A percentile compares a stretch with the other conserved stretches of the same genome.
Conservation (phyloP, 1,140 invertebrate genomes). For the Episyrphus balteatus region DNA sequence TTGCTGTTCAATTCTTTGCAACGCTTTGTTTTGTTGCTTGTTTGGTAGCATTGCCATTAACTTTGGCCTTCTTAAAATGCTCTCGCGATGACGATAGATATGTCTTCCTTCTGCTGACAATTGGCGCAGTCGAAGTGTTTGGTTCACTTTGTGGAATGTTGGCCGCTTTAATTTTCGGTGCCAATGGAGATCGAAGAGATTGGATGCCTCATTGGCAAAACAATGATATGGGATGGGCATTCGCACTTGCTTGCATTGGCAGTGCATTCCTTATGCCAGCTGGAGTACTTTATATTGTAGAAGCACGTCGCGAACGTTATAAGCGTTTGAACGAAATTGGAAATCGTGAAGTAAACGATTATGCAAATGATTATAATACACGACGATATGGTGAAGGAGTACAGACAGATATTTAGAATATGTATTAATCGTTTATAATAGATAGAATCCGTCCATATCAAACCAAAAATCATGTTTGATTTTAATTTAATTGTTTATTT, state of each 20-base stretch:
- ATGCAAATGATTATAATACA: constrained; percentile 39
- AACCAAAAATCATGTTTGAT: no score
- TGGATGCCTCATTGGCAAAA: constrained; percentile 97
- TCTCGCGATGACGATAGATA: constrained; percentile 69
- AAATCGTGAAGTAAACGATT: constrained; percentile 47
- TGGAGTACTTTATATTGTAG: constrained; percentile 68
- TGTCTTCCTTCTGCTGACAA: constrained; percentile 57
- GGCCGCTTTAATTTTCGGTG: constrained; percentile 63
- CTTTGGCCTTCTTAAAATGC: constrained; percentile 60
- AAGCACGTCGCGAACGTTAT: constrained; percentile 62
- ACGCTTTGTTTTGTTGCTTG: constrained; percentile 72
- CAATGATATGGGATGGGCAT: constrained; percentile 93
- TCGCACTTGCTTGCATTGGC: constrained; percentile 72
- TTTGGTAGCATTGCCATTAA: constrained; percentile 58
- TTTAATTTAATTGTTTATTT: no score
- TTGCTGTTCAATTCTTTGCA: constrained; percentile 85
- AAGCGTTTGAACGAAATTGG: constrained; percentile 56
- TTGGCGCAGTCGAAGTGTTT: constrained; percentile 58
- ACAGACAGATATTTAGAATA: constrained; percentile 26
- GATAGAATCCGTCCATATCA: constrained; percentile 5
- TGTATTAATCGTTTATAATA: no score
- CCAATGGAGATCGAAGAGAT: constrained; percentile 75
- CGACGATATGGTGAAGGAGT: constrained; percentile 13
- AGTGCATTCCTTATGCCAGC: constrained; percentile 58
- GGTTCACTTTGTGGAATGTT: constrained; percentile 61